phyloP scores from a whole-genome alignment of 2,888 invertebrate species.

The Cheilosia variabilis region DNA sequence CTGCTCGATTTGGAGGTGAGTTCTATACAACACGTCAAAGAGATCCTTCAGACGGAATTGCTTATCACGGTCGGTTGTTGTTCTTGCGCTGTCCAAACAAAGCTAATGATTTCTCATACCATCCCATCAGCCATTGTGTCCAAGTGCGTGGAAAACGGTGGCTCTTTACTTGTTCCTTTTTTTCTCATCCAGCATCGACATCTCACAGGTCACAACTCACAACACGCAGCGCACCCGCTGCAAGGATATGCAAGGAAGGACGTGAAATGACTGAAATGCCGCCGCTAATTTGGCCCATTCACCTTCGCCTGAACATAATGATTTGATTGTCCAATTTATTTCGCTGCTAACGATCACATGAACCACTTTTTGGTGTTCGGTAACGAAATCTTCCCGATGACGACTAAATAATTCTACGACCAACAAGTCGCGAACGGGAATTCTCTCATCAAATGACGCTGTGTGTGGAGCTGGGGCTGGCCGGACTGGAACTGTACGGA shows the following conservation, averaged over 20 bases:
- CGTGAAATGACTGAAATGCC: constrained; percentile 57
- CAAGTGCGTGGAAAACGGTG: constrained; percentile 60
- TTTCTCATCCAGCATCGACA: constrained; percentile 25
- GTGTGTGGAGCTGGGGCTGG: neutral
- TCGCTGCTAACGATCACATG: constrained; percentile 79
- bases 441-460: constrained; percentile 68
- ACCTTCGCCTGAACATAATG: constrained; percentile 77
- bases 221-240: constrained; percentile 44
- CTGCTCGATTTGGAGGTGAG: constrained; percentile 8
- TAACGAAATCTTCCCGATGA: constrained; percentile 69
- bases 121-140: neutral
- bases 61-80: constrained; percentile 26
- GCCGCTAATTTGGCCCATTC: constrained; percentile 67
- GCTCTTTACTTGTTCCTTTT: constrained; percentile 16
- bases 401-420: constrained; percentile 61
- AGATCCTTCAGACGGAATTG: constrained; percentile 63
- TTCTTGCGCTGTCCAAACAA: constrained; percentile 56
- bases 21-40: constrained; percentile 10
- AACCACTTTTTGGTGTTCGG: constrained; percentile 59
- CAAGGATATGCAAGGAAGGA: constrained; percentile 46
- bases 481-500: constrained; percentile 21
- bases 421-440: constrained; percentile 36
- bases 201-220: constrained; percentile 25
- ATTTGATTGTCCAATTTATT: constrained; percentile 82
- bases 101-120: constrained; percentile 62